phyloP scores from a whole-genome alignment of 1,140 invertebrate species.

The Leptestheria dahalacensis region DNA sequence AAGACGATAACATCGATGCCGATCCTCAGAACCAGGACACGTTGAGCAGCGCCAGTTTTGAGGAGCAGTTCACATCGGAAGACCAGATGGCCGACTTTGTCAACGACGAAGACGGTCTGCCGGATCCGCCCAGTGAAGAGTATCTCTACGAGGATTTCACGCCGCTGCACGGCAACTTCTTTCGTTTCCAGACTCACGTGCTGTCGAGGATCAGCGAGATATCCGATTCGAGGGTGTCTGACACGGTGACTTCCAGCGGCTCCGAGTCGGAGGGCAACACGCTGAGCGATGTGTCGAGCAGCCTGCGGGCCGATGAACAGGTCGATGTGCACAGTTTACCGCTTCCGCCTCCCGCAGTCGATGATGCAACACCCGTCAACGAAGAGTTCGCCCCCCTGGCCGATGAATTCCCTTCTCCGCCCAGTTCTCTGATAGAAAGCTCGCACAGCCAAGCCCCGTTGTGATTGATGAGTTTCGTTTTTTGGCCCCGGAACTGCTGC shows the following conservation, averaged over 20 bases:
- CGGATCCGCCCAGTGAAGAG: conserved; percentile 8
- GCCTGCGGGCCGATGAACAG: neutral
- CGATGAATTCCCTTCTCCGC: conserved; percentile 12
- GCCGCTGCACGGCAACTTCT: conserved; percentile 2
- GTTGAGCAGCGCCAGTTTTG: conserved; percentile 15
- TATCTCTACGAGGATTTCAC: conserved; percentile 2
- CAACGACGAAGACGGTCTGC: conserved; percentile 12
- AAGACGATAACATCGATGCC: conserved; percentile 8
- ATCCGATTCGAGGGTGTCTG: conserved; percentile 14
- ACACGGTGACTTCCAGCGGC: neutral
- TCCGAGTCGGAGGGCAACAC: conserved; percentile 5
- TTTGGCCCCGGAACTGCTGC: no score
- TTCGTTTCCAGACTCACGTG: conserved; percentile 14
- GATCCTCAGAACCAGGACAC: conserved; percentile 15
- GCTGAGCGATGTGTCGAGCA: conserved; percentile 15
- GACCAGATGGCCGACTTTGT: conserved; percentile 14
- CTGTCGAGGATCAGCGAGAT: conserved; percentile 14
- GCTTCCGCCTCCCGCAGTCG: conserved; percentile 3
- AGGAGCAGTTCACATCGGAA: conserved; percentile 15
- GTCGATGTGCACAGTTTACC: neutral
- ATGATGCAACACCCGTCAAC: conserved; percentile 14
- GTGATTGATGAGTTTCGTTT: no score
- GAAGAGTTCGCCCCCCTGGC: neutral
- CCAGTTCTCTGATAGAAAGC: conserved; percentile 11
- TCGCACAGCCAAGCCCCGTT: neutral